Evolutionary conservation across 2,113 vertebrate species (phyloP), one percentile per base, ranked within the genome.

Genomic region (Ceratotherium simum): DNA sequence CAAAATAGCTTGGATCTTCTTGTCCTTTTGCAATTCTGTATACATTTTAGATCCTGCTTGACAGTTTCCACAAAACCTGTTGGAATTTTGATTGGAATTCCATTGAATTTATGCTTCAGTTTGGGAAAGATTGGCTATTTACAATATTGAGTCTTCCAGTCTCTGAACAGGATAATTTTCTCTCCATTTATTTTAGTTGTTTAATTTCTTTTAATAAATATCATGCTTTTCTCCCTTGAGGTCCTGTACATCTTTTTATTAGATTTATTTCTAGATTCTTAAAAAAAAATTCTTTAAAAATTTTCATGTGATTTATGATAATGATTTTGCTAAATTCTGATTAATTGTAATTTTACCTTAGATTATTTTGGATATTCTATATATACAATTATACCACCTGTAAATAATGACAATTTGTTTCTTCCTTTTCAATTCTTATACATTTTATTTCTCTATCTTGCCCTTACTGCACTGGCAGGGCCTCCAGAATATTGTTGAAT

Each of bases 361-460:
- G 54, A 62, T 96, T 76, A 90, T 79, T 90, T 85, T 85, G 29
- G 5, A 80, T 64, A 72, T 54, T 80, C 56, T 86, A 0, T 56
- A 86, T 65, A 54, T 73, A n/a, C 31, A 62, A 3, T 85, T 85
- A 56, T 90, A 58, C 36, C 18, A 86, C 80, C 18, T 94, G 12
- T 79, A 96, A 94, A 84, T 85, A 93, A 56, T 72, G n/a, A 54
- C 21, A 29, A 12, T 39, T 83, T 90, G n/a, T 76, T 96, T 92
- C 39, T 46, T 76, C 79, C 27, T 91, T 90, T 90, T 93, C 20
- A 79, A 25, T 84, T 79, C 62, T 70, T 64, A 56, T 0, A 64
- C 54, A 58, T 54, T 54, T 90, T 76, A 46, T 94, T 69, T 94
- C 23, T 90, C 84, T 80, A 80, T 85, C 42, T 85, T 84, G n/a